These are phyloP conservation scores for Corbicula japonica DNA, from an alignment of 2,888 invertebrate genomes.

Conservation along the genomic window DNA sequence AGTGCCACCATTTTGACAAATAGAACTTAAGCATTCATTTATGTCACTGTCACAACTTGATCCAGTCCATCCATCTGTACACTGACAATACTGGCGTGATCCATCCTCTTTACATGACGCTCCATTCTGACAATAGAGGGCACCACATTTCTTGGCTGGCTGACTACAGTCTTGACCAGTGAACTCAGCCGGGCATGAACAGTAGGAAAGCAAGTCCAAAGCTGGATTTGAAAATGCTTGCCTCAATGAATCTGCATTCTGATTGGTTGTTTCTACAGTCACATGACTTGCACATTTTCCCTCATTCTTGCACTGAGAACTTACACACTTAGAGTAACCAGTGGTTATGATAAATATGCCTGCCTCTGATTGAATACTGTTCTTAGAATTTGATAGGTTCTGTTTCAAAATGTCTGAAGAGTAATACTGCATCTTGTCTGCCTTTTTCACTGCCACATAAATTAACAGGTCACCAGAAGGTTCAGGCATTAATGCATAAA, in stretches of 20 bases:
- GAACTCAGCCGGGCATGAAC: constrained; percentile 96
- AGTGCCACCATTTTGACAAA: constrained; percentile 55
- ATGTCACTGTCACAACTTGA: constrained; percentile 74
- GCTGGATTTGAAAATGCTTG: constrained; percentile 94
- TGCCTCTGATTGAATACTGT: constrained; percentile 65
- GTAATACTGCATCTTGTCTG: constrained; percentile 87
- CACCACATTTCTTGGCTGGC: constrained; percentile 89
- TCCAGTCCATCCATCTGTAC: constrained; percentile 80
- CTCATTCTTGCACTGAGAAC: constrained; percentile 89
- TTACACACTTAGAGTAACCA: constrained; percentile 86
- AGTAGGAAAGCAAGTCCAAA: constrained; percentile 92
- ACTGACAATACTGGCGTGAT: constrained; percentile 79
- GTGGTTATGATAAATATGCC: constrained; percentile 68
- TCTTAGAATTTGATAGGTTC: constrained; percentile 59
- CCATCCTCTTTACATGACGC: constrained; percentile 90
- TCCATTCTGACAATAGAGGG: constrained; percentile 94
- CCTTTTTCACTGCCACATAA: constrained; percentile 87
- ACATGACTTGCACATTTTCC: constrained; percentile 85
- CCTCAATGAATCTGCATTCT: constrained; percentile 91
- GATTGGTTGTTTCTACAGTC: constrained; percentile 76
- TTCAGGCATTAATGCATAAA: constrained; percentile 45
- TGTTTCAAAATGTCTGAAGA: constrained; percentile 83
- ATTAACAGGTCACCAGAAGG: constrained; percentile 66
- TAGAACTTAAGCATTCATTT: constrained; percentile 50
- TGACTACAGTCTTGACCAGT: constrained; percentile 89